phyloP scores from a whole-genome alignment of 2,888 invertebrate species.

The Synanthedon formicaeformis region DNA sequence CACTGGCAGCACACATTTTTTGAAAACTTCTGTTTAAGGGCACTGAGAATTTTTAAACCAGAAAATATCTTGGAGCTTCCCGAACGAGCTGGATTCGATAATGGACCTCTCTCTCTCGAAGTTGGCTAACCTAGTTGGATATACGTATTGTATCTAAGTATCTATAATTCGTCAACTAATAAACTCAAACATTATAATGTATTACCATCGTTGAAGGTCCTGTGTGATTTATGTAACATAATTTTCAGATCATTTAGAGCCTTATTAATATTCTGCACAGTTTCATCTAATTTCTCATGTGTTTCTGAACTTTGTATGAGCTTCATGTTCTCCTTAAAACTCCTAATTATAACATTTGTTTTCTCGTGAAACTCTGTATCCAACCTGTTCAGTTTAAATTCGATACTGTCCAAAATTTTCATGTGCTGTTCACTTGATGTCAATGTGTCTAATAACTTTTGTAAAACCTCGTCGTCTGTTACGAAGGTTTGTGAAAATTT shows the following conservation, averaged over 20 bases:
- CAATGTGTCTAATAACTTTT: conserved; percentile 51
- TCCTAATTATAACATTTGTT: conserved; percentile 44
- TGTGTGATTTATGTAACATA: conserved; percentile 14
- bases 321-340: conserved; percentile 33
- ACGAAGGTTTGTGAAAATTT: conserved; percentile 24
- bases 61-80: no score
- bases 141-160: background rate
- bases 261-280: conserved; percentile 26
- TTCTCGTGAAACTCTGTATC: conserved; percentile 61
- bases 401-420: conserved; percentile 58
- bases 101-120: no score
- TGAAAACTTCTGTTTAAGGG: no score
- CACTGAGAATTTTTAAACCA: no score
- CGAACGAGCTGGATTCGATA: no score
- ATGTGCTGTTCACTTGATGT: conserved; percentile 56
- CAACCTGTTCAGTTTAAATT: conserved; percentile 49
- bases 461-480: conserved; percentile 48
- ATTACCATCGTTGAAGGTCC: background rate
- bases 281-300: conserved; percentile 20
- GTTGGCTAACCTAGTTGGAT: no score
- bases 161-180: no score
- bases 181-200: no score
- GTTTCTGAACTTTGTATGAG: conserved; percentile 13
- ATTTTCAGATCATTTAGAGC: conserved; percentile 35
- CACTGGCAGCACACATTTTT: no score